phyloP scores from a whole-genome alignment of 1,140 invertebrate species.

The Camponotus vicinus region DNA sequence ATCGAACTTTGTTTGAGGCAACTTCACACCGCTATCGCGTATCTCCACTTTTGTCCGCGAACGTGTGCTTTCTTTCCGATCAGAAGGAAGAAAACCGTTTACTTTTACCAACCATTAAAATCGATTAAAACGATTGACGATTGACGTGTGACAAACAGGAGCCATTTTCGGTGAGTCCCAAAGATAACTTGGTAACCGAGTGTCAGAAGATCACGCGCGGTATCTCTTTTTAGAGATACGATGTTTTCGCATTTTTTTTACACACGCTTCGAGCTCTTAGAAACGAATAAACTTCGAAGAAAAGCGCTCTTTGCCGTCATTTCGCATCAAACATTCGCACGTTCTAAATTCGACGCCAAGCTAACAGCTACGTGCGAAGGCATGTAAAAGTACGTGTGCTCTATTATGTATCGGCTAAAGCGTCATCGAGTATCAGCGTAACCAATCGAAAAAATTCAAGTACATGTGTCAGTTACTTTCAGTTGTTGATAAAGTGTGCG shows the following conservation, averaged over 20 bases:
- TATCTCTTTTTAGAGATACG: background rate
- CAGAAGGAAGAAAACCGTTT: conserved; percentile 51
- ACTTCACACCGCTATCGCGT: conserved; percentile 67
- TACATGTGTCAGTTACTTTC: background rate
- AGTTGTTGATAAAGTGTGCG: background rate
- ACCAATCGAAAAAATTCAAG: background rate
- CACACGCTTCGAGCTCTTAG: background rate
- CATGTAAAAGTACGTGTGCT: background rate
- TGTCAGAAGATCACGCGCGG: background rate
- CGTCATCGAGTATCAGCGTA: background rate
- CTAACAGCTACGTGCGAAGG: background rate
- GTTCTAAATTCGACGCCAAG: background rate
- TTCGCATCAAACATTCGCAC: background rate
- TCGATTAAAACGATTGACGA: conserved; percentile 38
- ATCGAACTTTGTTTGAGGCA: conserved; percentile 72
- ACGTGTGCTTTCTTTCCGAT: conserved; percentile 42
- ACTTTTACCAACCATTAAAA: conserved; percentile 46
- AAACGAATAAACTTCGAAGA: conserved; percentile 2
- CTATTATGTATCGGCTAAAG: background rate
- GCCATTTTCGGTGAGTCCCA: conserved; percentile 68
- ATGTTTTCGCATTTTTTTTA: conserved; percentile 24
- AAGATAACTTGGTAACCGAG: background rate
- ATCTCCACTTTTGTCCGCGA: conserved; percentile 68
- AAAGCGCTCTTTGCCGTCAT: background rate
- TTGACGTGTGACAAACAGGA: conserved; percentile 61